Evolutionary conservation across 2,888 invertebrate genomes (phyloP), one percentile per base, ranked within the genome.

Genomic region (Microctonus aethiopoides): DNA sequence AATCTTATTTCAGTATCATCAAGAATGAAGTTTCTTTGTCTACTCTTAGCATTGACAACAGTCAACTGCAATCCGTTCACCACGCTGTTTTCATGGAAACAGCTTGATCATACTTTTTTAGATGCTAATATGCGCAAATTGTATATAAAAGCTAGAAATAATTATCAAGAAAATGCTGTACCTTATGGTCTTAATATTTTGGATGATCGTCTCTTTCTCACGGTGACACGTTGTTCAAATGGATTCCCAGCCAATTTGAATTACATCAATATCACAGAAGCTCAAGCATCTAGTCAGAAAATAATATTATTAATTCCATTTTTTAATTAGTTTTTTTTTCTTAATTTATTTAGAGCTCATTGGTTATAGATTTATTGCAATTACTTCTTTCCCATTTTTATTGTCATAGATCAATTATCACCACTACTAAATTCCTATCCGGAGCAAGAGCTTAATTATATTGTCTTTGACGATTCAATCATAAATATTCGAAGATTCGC

Each of bases 391-490:
- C 10, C 16, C 26, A 24, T 20, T 57, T 29, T 16, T 24, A 24
- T 24, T 22, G 9, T 32, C 11, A 2, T 88, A 46, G 90, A 88
- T 13, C 85, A 91, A 77, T 92, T 92, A 85, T 94, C 95, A 77
- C 92, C 94, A 26, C 87, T 87, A 10, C 84, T 95, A 29, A 91
- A 88, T 62, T 94, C 95, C 0, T 95, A 95, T 82, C 95, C 95
- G 4, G 91, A 90, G 75, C 92, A 92, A 89, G 89, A 92, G 78
- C 92, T 94, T 22, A 97, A 97, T 84, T 91, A 92, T 54, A 89
- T 97, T 60, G 91, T 81, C 1, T 81, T 81, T 39, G 89, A 92
- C 73, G 89, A 89, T 67, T 90, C 91, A 0, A 90, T 94, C 52
- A 88, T 93, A 62, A 94, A 92, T 2, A 92, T 93, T 3, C 94